Evolutionary conservation across 1,140 invertebrate genomes (phyloP).

Genomic region (Drosophila mayri): DNA sequence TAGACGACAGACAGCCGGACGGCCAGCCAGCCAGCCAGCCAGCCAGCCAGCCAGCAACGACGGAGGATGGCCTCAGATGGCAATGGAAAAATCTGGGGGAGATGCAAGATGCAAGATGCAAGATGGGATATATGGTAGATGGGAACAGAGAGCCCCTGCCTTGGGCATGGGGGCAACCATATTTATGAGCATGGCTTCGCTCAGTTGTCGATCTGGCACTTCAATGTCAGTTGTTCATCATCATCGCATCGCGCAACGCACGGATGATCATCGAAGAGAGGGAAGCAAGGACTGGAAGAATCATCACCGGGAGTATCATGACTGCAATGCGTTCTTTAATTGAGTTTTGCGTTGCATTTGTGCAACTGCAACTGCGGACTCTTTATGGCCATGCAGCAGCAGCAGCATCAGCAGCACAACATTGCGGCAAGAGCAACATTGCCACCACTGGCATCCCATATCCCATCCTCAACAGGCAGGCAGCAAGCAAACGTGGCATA

Average conservation of each 20-base stretch:
- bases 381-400: conserved; percentile 68
- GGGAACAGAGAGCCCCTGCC: conserved; percentile 11
- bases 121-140: conserved; percentile 12
- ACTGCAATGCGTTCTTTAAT: conserved; percentile 81
- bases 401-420: background rate
- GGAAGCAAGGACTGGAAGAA: conserved; percentile 2
- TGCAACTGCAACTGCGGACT: conserved; percentile 56
- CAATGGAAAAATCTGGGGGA: conserved; percentile 14
- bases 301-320: conserved; percentile 63
- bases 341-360: conserved; percentile 79
- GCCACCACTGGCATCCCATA: conserved; percentile 38
- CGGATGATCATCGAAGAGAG: conserved; percentile 28
- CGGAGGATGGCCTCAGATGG: conserved; percentile 42
- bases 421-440: conserved; percentile 27
- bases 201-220: conserved; percentile 78
- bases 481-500: conserved; percentile 69
- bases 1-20: conserved; percentile 58
- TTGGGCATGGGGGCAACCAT: conserved; percentile 57
- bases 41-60: conserved; percentile 1
- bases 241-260: conserved; percentile 46
- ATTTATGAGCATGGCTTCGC: conserved; percentile 74
- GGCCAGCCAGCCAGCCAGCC: background rate
- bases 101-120: conserved; percentile 34
- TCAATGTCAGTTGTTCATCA: conserved; percentile 82
- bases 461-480: conserved; percentile 41